Percentiles rank a stretch among this genome's conserved stretches.
phyloP scores from a whole-genome alignment of 2,113 vertebrate genomes.

The Hydrolagus affinis region DNA sequence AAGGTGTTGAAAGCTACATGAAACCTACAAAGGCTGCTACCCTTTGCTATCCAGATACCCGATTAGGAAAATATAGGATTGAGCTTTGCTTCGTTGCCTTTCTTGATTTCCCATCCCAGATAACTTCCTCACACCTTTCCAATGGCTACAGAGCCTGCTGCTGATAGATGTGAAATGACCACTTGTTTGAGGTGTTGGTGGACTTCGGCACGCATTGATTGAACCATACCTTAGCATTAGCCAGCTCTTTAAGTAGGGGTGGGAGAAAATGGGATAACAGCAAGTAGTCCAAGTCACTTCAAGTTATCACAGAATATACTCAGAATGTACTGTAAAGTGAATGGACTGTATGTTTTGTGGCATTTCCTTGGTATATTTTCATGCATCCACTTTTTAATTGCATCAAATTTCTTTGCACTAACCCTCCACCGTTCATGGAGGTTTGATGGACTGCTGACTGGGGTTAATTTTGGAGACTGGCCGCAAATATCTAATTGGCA shows the following conservation, averaged over 20 bases:
- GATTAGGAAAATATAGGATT: too few relatives aligned
- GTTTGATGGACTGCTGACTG: slow-evolving; percentile 5
- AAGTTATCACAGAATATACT: too few relatives aligned
- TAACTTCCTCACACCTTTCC: too few relatives aligned
- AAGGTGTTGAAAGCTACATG: too few relatives aligned
- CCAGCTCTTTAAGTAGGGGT: not conserved
- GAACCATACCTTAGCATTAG: not conserved
- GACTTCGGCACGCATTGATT: not conserved
- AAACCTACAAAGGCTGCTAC: too few relatives aligned
- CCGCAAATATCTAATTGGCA: not conserved
- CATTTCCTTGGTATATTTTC: not conserved
- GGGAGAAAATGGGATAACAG: not conserved
- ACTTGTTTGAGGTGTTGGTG: not conserved
- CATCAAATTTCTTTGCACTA: not conserved
- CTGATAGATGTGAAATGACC: not conserved
- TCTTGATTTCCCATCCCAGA: too few relatives aligned
- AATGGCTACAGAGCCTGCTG: too few relatives aligned
- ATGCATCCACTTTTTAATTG: slow-evolving; percentile 4
- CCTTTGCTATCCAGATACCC: too few relatives aligned
- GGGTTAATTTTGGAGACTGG: not conserved
- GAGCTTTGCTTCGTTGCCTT: too few relatives aligned
- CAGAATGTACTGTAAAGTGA: too few relatives aligned
- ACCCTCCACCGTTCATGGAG: not conserved
- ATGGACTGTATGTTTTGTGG: too few relatives aligned
- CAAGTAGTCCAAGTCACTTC: not conserved